phyloP scores from a whole-genome alignment of 1,140 invertebrate genomes.

The Drosophila jambulina region DNA sequence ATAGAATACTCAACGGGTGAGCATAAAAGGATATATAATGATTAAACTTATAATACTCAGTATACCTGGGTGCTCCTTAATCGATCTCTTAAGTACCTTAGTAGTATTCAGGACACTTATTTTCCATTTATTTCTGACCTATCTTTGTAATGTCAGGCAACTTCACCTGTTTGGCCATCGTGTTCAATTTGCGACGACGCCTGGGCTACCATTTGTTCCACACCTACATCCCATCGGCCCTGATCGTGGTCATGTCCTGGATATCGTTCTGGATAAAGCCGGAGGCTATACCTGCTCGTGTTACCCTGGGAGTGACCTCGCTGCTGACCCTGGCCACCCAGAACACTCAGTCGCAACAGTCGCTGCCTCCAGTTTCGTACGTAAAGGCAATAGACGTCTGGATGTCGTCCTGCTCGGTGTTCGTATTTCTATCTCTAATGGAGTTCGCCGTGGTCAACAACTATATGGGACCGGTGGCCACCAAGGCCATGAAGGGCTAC shows the following conservation, averaged over 20 bases:
- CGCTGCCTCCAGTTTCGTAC: slow-evolving; percentile 95
- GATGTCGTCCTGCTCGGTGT: slow-evolving; percentile 97
- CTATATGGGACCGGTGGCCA: slow-evolving; percentile 94
- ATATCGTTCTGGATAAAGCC: slow-evolving; percentile 97
- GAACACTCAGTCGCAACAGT: slow-evolving; percentile 95
- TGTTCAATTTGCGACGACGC: slow-evolving; percentile 93
- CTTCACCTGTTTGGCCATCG: slow-evolving; percentile 94
- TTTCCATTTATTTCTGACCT: background rate
- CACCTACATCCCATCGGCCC: slow-evolving; percentile 95
- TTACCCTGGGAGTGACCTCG: slow-evolving; percentile 90
- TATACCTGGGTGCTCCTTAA: background rate
- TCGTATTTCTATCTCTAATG: slow-evolving; percentile 96
- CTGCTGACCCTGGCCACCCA: slow-evolving; percentile 94
- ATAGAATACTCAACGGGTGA: slow-evolving; percentile 94
- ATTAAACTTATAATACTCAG: background rate
- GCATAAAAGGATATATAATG: background rate
- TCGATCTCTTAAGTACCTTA: background rate
- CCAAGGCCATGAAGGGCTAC: slow-evolving; percentile 95
- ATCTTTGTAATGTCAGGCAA: slow-evolving; percentile 87
- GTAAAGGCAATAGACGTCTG: slow-evolving; percentile 97
- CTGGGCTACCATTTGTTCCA: slow-evolving; percentile 95
- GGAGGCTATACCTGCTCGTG: slow-evolving; percentile 91
- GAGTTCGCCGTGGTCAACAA: slow-evolving; percentile 97
- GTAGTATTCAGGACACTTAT: background rate
- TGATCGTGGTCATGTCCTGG: slow-evolving; percentile 97